A percentile compares a stretch with the other conserved stretches of the same genome.
Evolutionary conservation across 2,888 invertebrate genomes (phyloP).

Genomic region (Himalopsyche tibetana): DNA sequence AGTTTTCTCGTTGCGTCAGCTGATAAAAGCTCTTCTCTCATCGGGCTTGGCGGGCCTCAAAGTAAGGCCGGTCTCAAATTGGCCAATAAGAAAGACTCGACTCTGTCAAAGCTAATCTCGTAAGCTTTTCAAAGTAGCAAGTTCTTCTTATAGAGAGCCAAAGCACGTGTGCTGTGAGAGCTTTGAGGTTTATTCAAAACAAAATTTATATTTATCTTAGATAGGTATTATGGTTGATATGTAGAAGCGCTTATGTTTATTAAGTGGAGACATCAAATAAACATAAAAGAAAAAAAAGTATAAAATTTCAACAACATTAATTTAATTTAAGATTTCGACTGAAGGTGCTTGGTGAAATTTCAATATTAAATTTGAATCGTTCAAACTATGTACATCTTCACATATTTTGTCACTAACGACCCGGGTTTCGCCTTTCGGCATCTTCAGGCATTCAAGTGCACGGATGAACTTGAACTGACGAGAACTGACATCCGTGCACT

Average conservation of each 20-base stretch:
- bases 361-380: too few relatives aligned
- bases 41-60: constrained; percentile 38
- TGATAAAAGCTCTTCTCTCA: constrained; percentile 22
- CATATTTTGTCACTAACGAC: too few relatives aligned
- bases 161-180: constrained; percentile 38
- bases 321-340: too few relatives aligned
- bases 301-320: too few relatives aligned
- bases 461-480: too few relatives aligned
- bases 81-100: constrained; percentile 53
- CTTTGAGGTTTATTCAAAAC: constrained; percentile 18
- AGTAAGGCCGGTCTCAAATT: constrained; percentile 49
- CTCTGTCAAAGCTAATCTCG: constrained; percentile 57
- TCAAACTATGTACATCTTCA: too few relatives aligned
- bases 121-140: constrained; percentile 48
- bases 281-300: too few relatives aligned
- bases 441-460: too few relatives aligned
- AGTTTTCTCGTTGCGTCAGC: background rate
- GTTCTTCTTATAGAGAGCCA: background rate
- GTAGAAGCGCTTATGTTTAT: background rate
- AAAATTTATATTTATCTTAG: background rate
- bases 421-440: too few relatives aligned
- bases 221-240: background rate
- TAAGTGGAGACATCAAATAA: background rate
- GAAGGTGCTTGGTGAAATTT: too few relatives aligned
- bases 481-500: too few relatives aligned